Base-by-base conservation (phyloP, 1,140 invertebrate genomes). In the Drosophila eugracilis region DNA sequence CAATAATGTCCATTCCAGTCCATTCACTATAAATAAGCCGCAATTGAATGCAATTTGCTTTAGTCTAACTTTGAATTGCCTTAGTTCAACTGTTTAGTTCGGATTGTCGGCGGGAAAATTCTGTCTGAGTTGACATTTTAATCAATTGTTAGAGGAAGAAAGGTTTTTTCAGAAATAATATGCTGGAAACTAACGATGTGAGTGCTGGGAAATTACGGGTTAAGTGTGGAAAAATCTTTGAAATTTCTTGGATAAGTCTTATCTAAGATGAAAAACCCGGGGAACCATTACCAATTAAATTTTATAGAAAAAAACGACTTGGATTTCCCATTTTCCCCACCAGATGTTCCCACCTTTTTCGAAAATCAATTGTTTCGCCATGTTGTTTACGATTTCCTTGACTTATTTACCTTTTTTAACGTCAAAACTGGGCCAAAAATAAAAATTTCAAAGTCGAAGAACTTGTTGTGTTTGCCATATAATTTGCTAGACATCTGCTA, bases 1-100 rank as follows among this genome's bases (percentile, higher is more conserved):
- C 80, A 85, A 85, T 88, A 86, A 63, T 88, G 83, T 52, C 69
- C 71, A 71, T 78, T 42, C 55, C 71, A 71, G 83, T 42, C 55
- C 60, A 53, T 57, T 71, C 36, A 55, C 45, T 75, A 75, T 81
- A 85, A 75, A 85, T 67, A 63, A 30, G 83, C 42, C 14, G 7
- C 30, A 71, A 36, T 80, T 63, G 26, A 24, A 41, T 65, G 72
- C 66, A 74, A 53, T 71, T 22, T 48, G 62, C 36, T 63, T 85
- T 69, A 85, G 81, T 85, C 62, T 12, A 47, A 36, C 42, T 63
- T 42, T 71, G 72, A 42, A 28, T 49, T 22, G 36, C 19, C 17
- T 45, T 30, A 28, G 57, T 19, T 39, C 32, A 39, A 52, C 44
- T 30, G 42, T 39, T 59, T 47, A 15, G 15, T 19, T 65, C n/a